A percentile compares a stretch with the other conserved stretches of the same genome.
These are phyloP conservation scores for Trematocara zebra DNA, from an alignment of 2,113 vertebrate species.

Conservation along the genomic window DNA sequence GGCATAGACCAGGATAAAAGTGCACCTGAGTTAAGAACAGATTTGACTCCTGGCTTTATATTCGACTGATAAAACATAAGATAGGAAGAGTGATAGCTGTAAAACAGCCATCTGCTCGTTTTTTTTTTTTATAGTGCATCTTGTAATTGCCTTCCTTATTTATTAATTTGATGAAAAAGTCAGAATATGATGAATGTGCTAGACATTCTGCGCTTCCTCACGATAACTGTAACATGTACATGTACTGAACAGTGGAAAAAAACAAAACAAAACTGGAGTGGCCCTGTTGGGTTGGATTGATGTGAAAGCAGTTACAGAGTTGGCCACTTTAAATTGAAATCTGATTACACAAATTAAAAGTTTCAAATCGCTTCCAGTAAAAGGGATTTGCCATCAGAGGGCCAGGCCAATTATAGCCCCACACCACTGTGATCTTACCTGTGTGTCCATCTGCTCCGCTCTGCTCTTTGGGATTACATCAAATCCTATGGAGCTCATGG, in stretches of 20 bases:
- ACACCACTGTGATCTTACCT: conserved; percentile 60
- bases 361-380: conserved; percentile 34
- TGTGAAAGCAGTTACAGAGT: neutral
- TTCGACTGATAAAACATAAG: neutral
- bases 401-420: conserved; percentile 57
- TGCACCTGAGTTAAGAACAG: neutral
- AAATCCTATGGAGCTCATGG: conserved; percentile 65
- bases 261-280: neutral
- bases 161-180: conserved; percentile 5
- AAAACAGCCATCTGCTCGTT: neutral
- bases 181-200: neutral
- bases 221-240: neutral
- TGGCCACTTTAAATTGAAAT: neutral
- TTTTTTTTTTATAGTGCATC: neutral
- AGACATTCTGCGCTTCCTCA: neutral
- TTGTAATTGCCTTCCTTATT: conserved; percentile 1
- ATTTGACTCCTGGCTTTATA: neutral
- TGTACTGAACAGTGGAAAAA: neutral
- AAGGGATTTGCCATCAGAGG: conserved; percentile 29
- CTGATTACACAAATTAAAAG: conserved; percentile 33
- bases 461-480: conserved; percentile 62
- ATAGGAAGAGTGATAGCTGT: neutral
- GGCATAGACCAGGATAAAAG: neutral
- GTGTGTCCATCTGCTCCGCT: conserved; percentile 64
- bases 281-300: neutral